Conservation (phyloP, 2,113 vertebrate genomes). For the Ciconia maguari region DNA sequence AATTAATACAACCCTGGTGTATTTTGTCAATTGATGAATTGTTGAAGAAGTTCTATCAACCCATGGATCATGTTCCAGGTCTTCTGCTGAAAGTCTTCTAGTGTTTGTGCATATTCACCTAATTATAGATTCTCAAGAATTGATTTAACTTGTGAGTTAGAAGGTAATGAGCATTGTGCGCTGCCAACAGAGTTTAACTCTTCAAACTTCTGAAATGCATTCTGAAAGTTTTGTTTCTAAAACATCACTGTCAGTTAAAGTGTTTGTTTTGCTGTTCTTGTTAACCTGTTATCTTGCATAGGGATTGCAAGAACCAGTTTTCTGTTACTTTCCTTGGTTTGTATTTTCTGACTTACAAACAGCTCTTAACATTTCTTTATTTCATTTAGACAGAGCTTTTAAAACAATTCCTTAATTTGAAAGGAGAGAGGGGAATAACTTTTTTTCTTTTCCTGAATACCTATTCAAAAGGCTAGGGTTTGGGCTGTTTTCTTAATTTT, state of each 20-base stretch:
- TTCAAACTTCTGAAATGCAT: neutral
- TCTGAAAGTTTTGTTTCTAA: neutral
- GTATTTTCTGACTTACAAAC: neutral
- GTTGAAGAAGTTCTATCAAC: neutral
- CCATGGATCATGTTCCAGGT: neutral
- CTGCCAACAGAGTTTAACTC: neutral
- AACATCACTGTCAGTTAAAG: neutral
- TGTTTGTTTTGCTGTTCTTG: neutral
- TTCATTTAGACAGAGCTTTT: neutral
- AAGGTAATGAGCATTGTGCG: neutral
- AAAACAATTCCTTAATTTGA: neutral
- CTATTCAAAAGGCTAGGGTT: neutral
- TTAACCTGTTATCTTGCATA: neutral
- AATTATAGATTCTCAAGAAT: neutral
- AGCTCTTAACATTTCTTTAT: neutral
- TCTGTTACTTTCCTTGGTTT: neutral
- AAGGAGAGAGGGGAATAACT: neutral
- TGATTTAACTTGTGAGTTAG: neutral
- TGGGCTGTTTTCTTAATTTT: neutral
- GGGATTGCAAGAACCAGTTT: neutral
- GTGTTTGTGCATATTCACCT: neutral
- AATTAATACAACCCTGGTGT: neutral
- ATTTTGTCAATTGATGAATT: neutral
- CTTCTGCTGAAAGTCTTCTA: neutral
- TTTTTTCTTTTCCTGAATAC: neutral